A percentile compares a stretch with the other conserved stretches of the same genome.
phyloP scores from a whole-genome alignment of 1,140 invertebrate genomes.

The Drosophila pandora region DNA sequence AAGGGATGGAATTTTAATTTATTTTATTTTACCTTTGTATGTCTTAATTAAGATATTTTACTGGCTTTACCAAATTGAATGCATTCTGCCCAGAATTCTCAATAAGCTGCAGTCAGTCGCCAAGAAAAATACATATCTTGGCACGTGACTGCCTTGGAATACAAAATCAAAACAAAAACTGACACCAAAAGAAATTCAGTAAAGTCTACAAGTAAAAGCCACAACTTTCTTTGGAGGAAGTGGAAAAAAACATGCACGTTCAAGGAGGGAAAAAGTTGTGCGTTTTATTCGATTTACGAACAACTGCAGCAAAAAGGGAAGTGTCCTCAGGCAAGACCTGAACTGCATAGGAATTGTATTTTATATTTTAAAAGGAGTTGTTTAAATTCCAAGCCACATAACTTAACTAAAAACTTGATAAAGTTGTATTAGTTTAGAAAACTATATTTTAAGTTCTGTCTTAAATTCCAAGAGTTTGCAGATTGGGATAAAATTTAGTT shows the following conservation, averaged over 20 bases:
- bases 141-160: constrained; percentile 67
- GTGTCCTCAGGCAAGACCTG: constrained; percentile 13
- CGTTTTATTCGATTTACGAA: constrained; percentile 68
- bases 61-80: constrained; percentile 44
- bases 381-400: no score
- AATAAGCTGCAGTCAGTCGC: constrained; percentile 43
- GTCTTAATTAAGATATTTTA: constrained; percentile 12
- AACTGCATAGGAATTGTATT: constrained; percentile 19
- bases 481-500: no score
- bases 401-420: neutral
- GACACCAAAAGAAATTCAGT: constrained; percentile 30
- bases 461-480: constrained; percentile 10
- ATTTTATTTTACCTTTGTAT: neutral
- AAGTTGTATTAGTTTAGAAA: neutral
- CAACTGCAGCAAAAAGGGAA: constrained; percentile 51
- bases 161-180: constrained; percentile 31
- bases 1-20: constrained; percentile 11
- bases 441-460: constrained; percentile 7
- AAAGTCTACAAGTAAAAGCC: constrained; percentile 52
- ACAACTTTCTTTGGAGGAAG: constrained; percentile 52
- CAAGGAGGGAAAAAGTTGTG: constrained; percentile 18
- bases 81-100: constrained; percentile 39
- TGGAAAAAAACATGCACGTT: constrained; percentile 40
- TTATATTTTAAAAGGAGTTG: neutral
- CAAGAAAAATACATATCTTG: constrained; percentile 41